These are phyloP conservation scores for Epinotia ramella DNA, from an alignment of 2,888 invertebrate species.

Conservation along the genomic window DNA sequence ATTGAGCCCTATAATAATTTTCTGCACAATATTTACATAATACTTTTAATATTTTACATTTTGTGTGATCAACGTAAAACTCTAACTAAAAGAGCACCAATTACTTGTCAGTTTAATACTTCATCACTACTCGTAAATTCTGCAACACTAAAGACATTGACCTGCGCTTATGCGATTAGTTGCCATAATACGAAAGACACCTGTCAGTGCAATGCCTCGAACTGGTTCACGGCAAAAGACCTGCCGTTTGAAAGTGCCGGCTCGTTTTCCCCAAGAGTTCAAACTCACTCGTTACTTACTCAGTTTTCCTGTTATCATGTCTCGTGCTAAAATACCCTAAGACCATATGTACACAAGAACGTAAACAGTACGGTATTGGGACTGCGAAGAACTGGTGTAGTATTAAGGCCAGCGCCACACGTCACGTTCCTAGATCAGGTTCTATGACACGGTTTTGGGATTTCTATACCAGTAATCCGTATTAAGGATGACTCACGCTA, in stretches of 20 bases:
- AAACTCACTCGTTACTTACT: conserved; percentile 17
- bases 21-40: too few relatives aligned
- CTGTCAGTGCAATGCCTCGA: too few relatives aligned
- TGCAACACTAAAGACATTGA: not conserved
- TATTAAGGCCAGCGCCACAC: too few relatives aligned
- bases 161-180: not conserved
- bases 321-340: conserved; percentile 13
- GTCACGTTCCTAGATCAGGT: too few relatives aligned
- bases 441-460: too few relatives aligned
- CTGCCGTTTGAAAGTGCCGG: conserved; percentile 30
- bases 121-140: too few relatives aligned
- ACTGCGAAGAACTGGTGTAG: not conserved
- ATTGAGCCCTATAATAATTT: too few relatives aligned
- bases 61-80: not conserved
- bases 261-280: conserved; percentile 35
- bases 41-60: not conserved
- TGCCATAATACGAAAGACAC: not conserved
- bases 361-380: not conserved
- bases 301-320: conserved; percentile 35
- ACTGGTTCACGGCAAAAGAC: conserved; percentile 28
- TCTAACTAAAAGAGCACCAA: not conserved
- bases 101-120: too few relatives aligned
- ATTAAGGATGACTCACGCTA: too few relatives aligned
- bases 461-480: too few relatives aligned
- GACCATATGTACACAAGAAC: not conserved